Percentiles rank a stretch among this genome's conserved stretches.
These are phyloP conservation scores for Cremastobaeus sp. DNA, from an alignment of 2,888 invertebrate genomes.

Conservation along the genomic window DNA sequence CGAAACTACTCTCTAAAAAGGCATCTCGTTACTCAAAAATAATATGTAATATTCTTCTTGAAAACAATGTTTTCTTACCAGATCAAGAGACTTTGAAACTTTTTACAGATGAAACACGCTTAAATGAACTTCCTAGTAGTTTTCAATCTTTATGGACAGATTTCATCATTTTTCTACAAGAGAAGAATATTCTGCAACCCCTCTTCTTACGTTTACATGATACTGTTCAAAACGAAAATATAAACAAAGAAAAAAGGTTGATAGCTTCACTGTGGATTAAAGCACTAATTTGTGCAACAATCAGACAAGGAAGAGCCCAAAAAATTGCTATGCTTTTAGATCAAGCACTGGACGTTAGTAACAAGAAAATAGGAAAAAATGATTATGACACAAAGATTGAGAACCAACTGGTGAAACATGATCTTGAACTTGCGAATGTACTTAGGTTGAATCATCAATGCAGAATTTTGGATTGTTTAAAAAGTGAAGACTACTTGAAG, in stretches of 20 bases:
- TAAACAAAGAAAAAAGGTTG: constrained; percentile 72
- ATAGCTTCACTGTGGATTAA: constrained; percentile 81
- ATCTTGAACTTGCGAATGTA: constrained; percentile 65
- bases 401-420: constrained; percentile 58
- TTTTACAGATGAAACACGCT: constrained; percentile 61
- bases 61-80: constrained; percentile 73
- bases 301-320: constrained; percentile 76
- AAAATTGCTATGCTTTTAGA: constrained; percentile 65
- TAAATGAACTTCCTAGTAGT: constrained; percentile 64
- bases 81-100: constrained; percentile 68
- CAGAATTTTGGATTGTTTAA: constrained; percentile 66
- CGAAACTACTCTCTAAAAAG: constrained; percentile 1
- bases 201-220: constrained; percentile 79
- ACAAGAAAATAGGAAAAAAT: constrained; percentile 60
- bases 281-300: constrained; percentile 78
- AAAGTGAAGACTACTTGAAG: constrained; percentile 64
- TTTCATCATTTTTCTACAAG: constrained; percentile 80
- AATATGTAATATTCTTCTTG: constrained; percentile 68
- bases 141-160: constrained; percentile 79
- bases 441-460: constrained; percentile 65
- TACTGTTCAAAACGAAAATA: constrained; percentile 75
- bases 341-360: constrained; percentile 61
- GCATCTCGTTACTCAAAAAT: constrained; percentile 36
- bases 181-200: constrained; percentile 79
- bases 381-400: constrained; percentile 63